Percentiles rank a stretch among this genome's conserved stretches.
Conservation (phyloP, 1,140 invertebrate genomes). For the Leptopilina clavipes region DNA sequence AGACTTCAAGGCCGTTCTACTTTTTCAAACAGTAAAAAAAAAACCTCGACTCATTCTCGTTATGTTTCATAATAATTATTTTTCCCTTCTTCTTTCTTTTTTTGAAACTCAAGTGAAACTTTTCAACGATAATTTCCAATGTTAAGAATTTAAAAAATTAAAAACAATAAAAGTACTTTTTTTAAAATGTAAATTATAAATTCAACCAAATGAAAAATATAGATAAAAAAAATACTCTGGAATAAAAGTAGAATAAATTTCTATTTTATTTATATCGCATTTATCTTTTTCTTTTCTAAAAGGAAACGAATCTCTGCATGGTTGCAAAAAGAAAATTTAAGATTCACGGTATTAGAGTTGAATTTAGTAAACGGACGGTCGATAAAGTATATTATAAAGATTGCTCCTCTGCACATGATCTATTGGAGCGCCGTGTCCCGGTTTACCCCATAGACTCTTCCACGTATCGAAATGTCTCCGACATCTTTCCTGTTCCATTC, state of each 20-base stretch:
- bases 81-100: too few species aligned
- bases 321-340: neutral
- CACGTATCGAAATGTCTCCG: conserved; percentile 80
- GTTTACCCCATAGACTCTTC: conserved; percentile 80
- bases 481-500: conserved; percentile 76
- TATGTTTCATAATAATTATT: neutral
- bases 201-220: too few species aligned
- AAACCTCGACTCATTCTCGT: neutral
- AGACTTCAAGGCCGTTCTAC: neutral
- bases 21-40: neutral
- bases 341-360: conserved; percentile 8
- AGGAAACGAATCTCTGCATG: neutral
- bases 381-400: conserved; percentile 70
- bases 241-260: too few species aligned
- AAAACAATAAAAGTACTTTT: too few species aligned
- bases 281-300: neutral
- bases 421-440: conserved; percentile 80
- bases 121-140: too few species aligned
- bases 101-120: too few species aligned
- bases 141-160: too few species aligned
- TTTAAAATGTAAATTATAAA: too few species aligned
- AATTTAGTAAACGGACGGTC: conserved; percentile 61
- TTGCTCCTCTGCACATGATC: conserved; percentile 67
- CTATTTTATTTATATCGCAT: neutral
- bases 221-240: too few species aligned